Conservation (phyloP, 2,113 vertebrate genomes). For the Bos javanicus region DNA sequence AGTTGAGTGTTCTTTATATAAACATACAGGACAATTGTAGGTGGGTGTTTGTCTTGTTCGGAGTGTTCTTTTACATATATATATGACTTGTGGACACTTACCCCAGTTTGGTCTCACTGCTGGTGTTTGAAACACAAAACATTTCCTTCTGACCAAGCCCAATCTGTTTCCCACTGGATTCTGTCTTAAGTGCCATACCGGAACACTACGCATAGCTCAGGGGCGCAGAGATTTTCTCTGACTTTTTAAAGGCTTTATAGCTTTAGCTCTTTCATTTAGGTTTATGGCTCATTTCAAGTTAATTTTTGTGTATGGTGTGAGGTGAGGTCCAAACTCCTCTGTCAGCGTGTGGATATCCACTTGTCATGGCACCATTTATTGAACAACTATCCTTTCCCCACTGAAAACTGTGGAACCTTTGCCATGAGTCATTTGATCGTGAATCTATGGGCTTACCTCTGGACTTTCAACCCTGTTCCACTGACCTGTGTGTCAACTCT, state of each 20-base stretch:
- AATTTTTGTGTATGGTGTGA: neutral
- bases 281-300: neutral
- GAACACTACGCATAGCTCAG: fast-evolving
- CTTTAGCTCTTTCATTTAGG: neutral
- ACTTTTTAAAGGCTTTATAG: neutral
- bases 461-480: fast-evolving
- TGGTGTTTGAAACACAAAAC: neutral
- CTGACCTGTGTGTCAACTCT: fast-evolving
- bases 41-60: neutral
- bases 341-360: fast-evolving
- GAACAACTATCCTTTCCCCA: neutral
- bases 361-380: no score
- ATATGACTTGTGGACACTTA: no score
- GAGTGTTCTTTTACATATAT: neutral
- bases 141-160: no score
- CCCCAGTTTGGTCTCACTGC: neutral
- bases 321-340: neutral
- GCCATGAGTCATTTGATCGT: neutral
- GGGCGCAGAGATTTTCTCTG: neutral
- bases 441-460: fast-evolving
- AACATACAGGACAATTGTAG: neutral
- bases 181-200: neutral
- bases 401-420: neutral
- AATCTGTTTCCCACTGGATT: fast-evolving
- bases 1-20: neutral